These are phyloP conservation scores for Listrodromus nycthemerus DNA, from an alignment of 2,888 invertebrate species.

Conservation along the genomic window DNA sequence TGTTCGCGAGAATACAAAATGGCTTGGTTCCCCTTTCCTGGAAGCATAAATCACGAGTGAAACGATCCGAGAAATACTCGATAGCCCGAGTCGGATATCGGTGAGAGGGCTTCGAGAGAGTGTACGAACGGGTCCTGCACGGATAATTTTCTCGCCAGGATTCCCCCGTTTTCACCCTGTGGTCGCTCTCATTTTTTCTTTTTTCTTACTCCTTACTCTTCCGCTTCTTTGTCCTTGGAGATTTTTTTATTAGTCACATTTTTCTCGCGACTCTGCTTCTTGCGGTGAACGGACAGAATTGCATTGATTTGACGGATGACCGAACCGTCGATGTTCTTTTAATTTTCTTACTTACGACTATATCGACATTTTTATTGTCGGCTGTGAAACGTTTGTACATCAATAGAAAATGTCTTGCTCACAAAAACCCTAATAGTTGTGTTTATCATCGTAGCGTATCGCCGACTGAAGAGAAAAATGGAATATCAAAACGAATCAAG, in stretches of 20 bases:
- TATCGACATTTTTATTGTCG: neutral
- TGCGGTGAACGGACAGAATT: constrained; percentile 45
- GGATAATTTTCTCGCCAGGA: constrained; percentile 72
- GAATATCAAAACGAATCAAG: too few relatives aligned
- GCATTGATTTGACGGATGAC: constrained; percentile 60
- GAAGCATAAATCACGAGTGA: constrained; percentile 71
- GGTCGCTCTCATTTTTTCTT: constrained; percentile 57
- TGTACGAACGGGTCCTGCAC: constrained; percentile 69
- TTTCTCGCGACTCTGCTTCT: constrained; percentile 27
- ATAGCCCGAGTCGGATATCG: constrained; percentile 35
- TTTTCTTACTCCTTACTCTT: constrained; percentile 61
- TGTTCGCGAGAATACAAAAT: constrained; percentile 5
- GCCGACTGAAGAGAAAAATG: too few relatives aligned
- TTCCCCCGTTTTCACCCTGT: constrained; percentile 64
- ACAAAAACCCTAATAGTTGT: too few relatives aligned
- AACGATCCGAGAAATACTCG: constrained; percentile 50
- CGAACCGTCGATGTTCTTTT: constrained; percentile 36
- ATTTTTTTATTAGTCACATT: constrained; percentile 54
- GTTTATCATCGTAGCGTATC: too few relatives aligned
- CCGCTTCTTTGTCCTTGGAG: constrained; percentile 62
- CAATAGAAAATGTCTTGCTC: too few relatives aligned
- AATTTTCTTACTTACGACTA: constrained; percentile 2
- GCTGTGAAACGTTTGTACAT: too few relatives aligned
- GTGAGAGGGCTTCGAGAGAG: neutral
- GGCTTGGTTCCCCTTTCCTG: constrained; percentile 60